Percentiles rank a stretch among this genome's conserved stretches.
Evolutionary conservation across 64 coral and sea anemone species (phyloP).

Genomic region (Montipora sp.): DNA sequence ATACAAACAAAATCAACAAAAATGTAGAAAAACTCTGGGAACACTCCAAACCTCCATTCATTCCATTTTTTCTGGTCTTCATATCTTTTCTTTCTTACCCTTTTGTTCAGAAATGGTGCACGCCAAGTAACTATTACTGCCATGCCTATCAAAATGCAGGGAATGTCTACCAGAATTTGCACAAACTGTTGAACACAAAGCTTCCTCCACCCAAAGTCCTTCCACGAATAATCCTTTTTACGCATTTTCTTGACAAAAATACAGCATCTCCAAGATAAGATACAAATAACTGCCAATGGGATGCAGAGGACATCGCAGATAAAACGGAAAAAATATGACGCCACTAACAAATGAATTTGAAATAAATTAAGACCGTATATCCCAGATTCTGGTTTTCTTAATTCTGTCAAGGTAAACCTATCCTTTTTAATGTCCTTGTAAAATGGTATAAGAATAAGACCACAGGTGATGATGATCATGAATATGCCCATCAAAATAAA

Average conservation of each 20-base stretch:
- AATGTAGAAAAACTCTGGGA: slow-evolving; percentile 72
- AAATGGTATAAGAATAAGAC: slow-evolving; percentile 87
- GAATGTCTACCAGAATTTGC: slow-evolving; percentile 84
- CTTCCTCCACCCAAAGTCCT: slow-evolving; percentile 80
- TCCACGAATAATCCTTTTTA: slow-evolving; percentile 56
- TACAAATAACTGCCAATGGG: slow-evolving; percentile 73
- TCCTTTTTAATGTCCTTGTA: slow-evolving; percentile 51
- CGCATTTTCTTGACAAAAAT: slow-evolving; percentile 77
- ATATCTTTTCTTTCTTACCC: slow-evolving; percentile 2
- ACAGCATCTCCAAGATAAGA: slow-evolving; percentile 87
- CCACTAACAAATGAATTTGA: slow-evolving; percentile 65
- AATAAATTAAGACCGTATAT: slow-evolving; percentile 67
- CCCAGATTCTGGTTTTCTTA: not conserved
- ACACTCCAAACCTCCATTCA: slow-evolving; percentile 75
- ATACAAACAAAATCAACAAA: slow-evolving; percentile 89
- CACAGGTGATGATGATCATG: slow-evolving; percentile 64
- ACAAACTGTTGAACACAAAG: slow-evolving; percentile 73
- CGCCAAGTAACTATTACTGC: slow-evolving; percentile 86
- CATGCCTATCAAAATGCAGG: slow-evolving; percentile 76
- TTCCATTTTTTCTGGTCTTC: slow-evolving; percentile 72
- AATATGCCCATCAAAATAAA: slow-evolving; percentile 82
- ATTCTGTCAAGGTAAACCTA: slow-evolving; percentile 20
- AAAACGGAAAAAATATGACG: slow-evolving; percentile 82
- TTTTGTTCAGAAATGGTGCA: slow-evolving; percentile 67
- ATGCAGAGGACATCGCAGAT: slow-evolving; percentile 84